Evolutionary conservation across 2,113 vertebrate genomes (phyloP).

Genomic region (Indri indri): DNA sequence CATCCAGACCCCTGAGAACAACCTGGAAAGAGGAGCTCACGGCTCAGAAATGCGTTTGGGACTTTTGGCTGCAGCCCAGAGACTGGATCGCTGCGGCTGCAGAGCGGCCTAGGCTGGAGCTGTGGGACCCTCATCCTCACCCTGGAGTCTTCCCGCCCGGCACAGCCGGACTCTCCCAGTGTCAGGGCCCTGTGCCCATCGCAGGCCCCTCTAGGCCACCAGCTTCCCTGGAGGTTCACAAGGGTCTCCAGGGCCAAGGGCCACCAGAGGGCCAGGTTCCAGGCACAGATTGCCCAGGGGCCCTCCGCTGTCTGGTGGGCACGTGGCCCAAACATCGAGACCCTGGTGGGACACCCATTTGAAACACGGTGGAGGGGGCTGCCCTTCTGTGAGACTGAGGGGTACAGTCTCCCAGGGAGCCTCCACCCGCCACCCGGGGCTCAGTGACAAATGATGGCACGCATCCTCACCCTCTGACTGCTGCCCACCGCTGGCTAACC

Average conservation of each 20-base stretch:
- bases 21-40: not conserved
- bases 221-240: accelerated
- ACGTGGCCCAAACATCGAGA: accelerated
- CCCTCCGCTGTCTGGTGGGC: not conserved
- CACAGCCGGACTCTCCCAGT: not conserved
- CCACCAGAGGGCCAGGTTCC: accelerated
- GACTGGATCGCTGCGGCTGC: accelerated
- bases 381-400: accelerated
- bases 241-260: not conserved
- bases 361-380: not conserved
- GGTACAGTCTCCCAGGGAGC: not conserved
- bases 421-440: not conserved
- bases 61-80: too few species aligned
- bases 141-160: not conserved
- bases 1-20: not conserved
- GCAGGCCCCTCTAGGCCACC: not conserved
- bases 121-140: not conserved
- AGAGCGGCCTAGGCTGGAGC: not conserved
- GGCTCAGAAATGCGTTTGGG: not conserved
- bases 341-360: too few species aligned
- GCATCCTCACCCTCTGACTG: accelerated
- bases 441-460: accelerated
- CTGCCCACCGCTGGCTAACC: accelerated
- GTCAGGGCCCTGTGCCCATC: not conserved
- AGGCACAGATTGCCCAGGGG: accelerated